Evolutionary conservation across 2,113 vertebrate genomes (phyloP).

Genomic region (Budorcas taxicolor): DNA sequence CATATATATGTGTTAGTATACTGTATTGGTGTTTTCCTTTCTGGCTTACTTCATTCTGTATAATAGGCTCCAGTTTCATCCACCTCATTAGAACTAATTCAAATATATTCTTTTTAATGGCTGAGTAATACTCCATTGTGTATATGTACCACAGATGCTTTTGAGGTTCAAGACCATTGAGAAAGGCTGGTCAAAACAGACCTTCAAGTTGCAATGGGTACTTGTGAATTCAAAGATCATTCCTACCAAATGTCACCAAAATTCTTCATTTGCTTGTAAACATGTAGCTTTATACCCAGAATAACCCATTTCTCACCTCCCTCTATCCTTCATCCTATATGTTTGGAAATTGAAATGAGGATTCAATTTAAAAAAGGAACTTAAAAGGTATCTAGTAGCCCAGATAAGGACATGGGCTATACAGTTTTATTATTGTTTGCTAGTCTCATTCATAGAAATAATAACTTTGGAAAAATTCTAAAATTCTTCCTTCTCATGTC

Average conservation of each 20-base stretch:
- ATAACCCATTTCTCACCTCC: background rate
- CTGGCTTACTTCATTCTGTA: too few relatives aligned
- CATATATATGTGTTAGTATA: too few relatives aligned
- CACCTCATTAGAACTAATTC: too few relatives aligned
- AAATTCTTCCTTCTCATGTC: background rate
- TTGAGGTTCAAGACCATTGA: background rate
- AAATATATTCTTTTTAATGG: too few relatives aligned
- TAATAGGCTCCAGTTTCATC: too few relatives aligned
- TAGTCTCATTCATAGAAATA: background rate
- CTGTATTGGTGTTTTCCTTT: too few relatives aligned
- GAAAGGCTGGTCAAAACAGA: background rate
- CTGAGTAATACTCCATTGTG: too few relatives aligned
- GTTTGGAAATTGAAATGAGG: background rate
- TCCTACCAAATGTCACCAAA: background rate
- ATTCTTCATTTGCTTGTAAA: constrained; percentile 13
- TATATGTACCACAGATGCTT: background rate
- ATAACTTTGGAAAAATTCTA: background rate
- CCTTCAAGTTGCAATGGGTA: background rate
- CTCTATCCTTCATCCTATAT: background rate
- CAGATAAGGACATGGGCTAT: background rate
- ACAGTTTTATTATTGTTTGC: background rate
- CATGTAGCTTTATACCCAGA: background rate
- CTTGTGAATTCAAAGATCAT: background rate
- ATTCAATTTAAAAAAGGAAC: background rate
- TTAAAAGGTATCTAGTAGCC: background rate